Percentiles rank a stretch among this genome's conserved stretches.
phyloP scores from a whole-genome alignment of 64 coral and sea anemone species.

The Cladopsammia gracilis region DNA sequence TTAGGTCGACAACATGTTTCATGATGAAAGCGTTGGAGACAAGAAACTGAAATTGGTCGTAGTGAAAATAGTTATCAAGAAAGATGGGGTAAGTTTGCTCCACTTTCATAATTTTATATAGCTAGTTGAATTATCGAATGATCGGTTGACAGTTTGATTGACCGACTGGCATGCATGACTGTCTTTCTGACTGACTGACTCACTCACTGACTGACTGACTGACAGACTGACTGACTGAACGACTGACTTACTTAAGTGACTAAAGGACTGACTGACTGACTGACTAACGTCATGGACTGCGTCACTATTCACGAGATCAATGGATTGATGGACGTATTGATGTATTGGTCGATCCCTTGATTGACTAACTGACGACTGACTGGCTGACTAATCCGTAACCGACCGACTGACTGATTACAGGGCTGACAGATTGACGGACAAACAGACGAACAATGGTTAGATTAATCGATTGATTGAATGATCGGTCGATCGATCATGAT shows the following conservation, averaged over 20 bases:
- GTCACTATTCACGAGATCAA: neutral
- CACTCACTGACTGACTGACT: neutral
- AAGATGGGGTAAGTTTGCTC: conserved; percentile 47
- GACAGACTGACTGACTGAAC: neutral
- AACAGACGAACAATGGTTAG: too few relatives aligned
- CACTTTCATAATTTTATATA: too few relatives aligned
- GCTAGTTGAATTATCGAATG: too few relatives aligned
- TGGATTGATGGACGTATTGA: neutral
- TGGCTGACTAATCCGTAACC: too few relatives aligned
- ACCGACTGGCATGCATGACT: too few relatives aligned
- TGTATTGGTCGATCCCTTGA: neutral
- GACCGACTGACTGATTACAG: too few relatives aligned
- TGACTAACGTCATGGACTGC: neutral
- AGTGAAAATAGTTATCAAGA: conserved; percentile 33
- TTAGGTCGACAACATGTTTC: conserved; percentile 59
- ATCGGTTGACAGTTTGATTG: too few relatives aligned
- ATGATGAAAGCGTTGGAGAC: conserved; percentile 61
- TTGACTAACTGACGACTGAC: too few relatives aligned
- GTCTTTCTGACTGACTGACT: too few relatives aligned
- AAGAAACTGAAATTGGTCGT: conserved; percentile 24
- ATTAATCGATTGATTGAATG: too few relatives aligned
- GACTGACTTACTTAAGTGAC: neutral
- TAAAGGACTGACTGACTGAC: neutral
- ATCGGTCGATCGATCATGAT: neutral
- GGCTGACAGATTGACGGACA: too few relatives aligned